Evolutionary conservation across 1,140 invertebrate genomes (phyloP).

Genomic region (Notospermus geniculatus): DNA sequence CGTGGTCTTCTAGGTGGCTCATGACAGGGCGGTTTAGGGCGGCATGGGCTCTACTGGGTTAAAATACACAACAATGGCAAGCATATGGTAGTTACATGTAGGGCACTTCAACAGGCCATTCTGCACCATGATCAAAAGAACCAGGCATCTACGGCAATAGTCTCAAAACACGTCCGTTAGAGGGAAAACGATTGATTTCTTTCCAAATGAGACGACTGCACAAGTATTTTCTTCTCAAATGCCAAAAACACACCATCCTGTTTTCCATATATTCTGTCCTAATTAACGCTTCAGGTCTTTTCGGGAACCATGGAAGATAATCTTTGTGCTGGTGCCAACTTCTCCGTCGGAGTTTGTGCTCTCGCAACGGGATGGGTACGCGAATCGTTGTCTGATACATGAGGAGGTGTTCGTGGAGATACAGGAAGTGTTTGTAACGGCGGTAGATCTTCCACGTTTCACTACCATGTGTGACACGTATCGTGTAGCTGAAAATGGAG

Average conservation of each 20-base stretch:
- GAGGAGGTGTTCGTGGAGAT: slow-evolving; percentile 79
- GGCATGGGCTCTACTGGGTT: no score
- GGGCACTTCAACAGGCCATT: no score
- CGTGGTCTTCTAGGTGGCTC: no score
- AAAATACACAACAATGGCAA: no score
- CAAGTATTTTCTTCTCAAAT: no score
- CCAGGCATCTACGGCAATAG: no score
- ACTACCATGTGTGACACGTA: slow-evolving; percentile 77
- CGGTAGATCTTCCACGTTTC: slow-evolving; percentile 83
- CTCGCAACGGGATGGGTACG: slow-evolving; percentile 37
- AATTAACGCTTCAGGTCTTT: slow-evolving; percentile 70
- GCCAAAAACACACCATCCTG: slow-evolving; percentile 58
- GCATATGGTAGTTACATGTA: no score
- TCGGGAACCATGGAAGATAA: slow-evolving; percentile 56
- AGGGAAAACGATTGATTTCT: no score
- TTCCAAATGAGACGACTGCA: no score
- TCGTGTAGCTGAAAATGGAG: slow-evolving; percentile 79
- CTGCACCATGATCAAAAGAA: no score
- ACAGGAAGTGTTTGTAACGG: slow-evolving; percentile 84
- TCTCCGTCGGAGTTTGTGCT: slow-evolving; percentile 59
- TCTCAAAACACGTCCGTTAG: no score
- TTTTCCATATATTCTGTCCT: slow-evolving; percentile 69
- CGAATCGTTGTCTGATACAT: slow-evolving; percentile 61
- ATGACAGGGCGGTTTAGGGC: no score
- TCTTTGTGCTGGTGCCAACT: slow-evolving; percentile 71